A percentile compares a stretch with the other conserved stretches of the same genome.
Evolutionary conservation across 2,113 vertebrate genomes (phyloP).

Genomic region (Kryptolebias marmoratus): DNA sequence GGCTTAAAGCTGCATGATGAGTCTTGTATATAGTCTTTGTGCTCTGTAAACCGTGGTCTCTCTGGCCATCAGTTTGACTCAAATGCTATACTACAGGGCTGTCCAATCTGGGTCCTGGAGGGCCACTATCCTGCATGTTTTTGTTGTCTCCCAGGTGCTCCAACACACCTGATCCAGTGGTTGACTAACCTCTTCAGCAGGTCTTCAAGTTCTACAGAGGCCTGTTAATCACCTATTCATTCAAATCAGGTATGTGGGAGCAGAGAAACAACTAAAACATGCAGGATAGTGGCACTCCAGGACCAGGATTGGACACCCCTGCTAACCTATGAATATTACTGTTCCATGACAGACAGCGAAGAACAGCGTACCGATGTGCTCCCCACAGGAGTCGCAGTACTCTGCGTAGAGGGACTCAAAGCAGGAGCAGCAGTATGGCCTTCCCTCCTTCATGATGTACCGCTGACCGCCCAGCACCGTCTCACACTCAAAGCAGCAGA

Average conservation of each 20-base stretch:
- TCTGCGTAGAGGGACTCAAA: constrained; percentile 97
- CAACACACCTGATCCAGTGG: too few species aligned
- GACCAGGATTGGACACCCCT: too few species aligned
- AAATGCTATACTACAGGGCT: not conserved
- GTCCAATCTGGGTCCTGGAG: too few species aligned
- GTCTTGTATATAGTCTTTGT: constrained; percentile 19
- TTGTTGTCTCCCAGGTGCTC: too few species aligned
- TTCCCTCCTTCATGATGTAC: constrained; percentile 99
- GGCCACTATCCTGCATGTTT: too few species aligned
- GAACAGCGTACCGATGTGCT: constrained; percentile 91
- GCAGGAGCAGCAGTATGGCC: constrained; percentile 97
- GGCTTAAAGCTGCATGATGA: constrained; percentile 4
- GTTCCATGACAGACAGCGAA: constrained; percentile 24
- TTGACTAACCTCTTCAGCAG: too few species aligned
- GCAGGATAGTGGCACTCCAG: too few species aligned
- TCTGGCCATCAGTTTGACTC: not conserved
- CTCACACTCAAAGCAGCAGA: constrained; percentile 98
- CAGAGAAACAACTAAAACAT: too few species aligned
- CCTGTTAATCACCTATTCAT: too few species aligned
- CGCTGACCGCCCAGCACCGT: constrained; percentile 94
- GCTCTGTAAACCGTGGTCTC: constrained; percentile 2
- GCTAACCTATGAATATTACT: not conserved
- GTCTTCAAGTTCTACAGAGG: too few species aligned
- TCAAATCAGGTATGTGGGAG: too few species aligned
- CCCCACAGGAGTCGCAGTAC: constrained; percentile 96